Conservation (phyloP, 1,140 invertebrate genomes). For the Caerostris extrusa region DNA sequence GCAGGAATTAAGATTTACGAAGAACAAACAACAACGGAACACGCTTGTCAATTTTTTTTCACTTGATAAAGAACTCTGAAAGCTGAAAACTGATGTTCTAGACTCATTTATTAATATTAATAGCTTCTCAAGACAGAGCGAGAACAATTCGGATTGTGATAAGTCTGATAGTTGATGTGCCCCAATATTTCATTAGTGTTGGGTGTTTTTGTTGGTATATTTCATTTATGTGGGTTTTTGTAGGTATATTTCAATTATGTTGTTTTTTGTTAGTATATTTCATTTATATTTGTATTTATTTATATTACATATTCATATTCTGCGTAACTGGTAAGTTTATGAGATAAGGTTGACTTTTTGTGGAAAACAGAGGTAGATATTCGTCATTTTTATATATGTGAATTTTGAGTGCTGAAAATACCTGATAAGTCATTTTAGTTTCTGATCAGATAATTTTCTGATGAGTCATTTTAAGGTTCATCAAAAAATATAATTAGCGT, state of each 20-base stretch:
- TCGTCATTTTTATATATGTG: neutral
- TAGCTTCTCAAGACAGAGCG: neutral
- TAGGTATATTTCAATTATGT: neutral
- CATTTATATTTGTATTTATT: neutral
- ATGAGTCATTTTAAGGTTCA: no score
- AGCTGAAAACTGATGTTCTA: neutral
- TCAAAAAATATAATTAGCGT: no score
- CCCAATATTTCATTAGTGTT: conserved; percentile 12
- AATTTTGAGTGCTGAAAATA: neutral
- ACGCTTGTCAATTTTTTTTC: neutral
- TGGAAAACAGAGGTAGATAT: neutral
- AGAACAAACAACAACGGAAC: neutral
- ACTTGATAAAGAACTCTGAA: neutral
- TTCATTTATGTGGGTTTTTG: neutral
- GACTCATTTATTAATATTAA: conserved; percentile 53
- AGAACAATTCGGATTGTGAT: conserved; percentile 31
- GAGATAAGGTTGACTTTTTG: neutral
- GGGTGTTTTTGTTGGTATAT: neutral
- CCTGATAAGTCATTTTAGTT: no score
- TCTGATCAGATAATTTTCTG: no score
- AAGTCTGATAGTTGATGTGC: neutral
- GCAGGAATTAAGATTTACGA: neutral
- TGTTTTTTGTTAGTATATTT: no score
- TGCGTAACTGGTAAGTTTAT: no score
- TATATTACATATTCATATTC: neutral